phyloP scores from a whole-genome alignment of 1,140 invertebrate species.

The Drosophila azteca region DNA sequence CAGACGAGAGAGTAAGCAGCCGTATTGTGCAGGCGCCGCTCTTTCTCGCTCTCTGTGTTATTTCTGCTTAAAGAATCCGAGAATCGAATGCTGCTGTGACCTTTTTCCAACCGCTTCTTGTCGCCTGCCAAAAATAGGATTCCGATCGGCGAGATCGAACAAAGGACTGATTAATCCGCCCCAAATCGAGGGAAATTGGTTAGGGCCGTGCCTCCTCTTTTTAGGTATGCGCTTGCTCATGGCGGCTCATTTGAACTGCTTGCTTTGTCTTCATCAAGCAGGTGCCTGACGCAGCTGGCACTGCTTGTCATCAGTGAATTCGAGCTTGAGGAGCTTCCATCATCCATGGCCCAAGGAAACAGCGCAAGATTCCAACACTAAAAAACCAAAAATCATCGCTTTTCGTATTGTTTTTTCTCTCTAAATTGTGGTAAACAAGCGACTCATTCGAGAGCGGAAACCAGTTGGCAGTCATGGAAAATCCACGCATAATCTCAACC shows the following conservation, averaged over 20 bases:
- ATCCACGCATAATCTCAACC: constrained; percentile 40
- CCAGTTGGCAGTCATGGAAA: constrained; percentile 41
- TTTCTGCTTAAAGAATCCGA: constrained; percentile 10
- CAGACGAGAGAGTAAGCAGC: neutral
- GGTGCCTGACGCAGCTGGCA: no score
- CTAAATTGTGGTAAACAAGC: constrained; percentile 24
- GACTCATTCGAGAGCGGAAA: constrained; percentile 35
- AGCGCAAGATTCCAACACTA: constrained; percentile 2
- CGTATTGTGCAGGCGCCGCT: constrained; percentile 8
- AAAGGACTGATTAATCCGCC: constrained; percentile 42
- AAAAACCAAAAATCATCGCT: neutral
- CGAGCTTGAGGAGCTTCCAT: neutral
- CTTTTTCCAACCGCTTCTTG: neutral
- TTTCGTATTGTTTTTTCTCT: constrained; percentile 13
- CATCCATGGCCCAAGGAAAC: neutral
- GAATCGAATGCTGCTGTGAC: neutral
- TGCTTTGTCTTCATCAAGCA: neutral
- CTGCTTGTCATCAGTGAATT: no score
- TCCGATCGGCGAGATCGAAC: constrained; percentile 3
- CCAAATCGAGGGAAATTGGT: no score
- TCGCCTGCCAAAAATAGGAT: constrained; percentile 36
- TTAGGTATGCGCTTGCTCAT: neutral
- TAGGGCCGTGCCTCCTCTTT: constrained; percentile 41
- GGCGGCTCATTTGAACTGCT: constrained; percentile 7
- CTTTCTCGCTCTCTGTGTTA: constrained; percentile 19